Conservation (phyloP, 2,797 vertebrate genomes). For the Pseudochromis fuscus region DNA sequence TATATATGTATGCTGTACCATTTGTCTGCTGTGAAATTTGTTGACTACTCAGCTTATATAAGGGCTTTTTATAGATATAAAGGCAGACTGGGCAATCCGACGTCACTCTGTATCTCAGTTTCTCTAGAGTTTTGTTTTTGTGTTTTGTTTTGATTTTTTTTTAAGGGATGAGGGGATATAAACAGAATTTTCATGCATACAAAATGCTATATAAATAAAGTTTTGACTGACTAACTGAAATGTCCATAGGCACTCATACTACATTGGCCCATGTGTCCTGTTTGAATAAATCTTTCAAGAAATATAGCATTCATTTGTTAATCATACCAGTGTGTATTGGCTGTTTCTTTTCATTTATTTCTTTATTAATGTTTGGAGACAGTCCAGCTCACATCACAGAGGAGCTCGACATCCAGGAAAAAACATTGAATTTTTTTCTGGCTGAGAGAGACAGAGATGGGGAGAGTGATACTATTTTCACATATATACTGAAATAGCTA, state of each 20-base stretch:
- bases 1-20: constrained; percentile 84
- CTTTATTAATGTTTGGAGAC: not conserved
- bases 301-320: constrained; percentile 49
- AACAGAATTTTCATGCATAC: constrained; percentile 77
- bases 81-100: constrained; percentile 78
- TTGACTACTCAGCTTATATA: constrained; percentile 85
- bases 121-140: constrained; percentile 65
- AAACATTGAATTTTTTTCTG: too few species aligned
- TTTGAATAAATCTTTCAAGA: constrained; percentile 81
- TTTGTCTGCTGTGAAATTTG: constrained; percentile 83
- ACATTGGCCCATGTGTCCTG: constrained; percentile 71
- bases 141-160: constrained; percentile 52
- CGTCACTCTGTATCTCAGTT: constrained; percentile 73
- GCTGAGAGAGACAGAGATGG: too few species aligned
- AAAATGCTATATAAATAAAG: constrained; percentile 75
- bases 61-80: constrained; percentile 86
- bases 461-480: too few species aligned
- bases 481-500: too few species aligned
- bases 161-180: constrained; percentile 67
- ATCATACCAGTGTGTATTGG: constrained; percentile 17
- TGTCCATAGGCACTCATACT: constrained; percentile 73
- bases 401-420: too few species aligned
- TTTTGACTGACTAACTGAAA: constrained; percentile 74
- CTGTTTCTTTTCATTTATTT: constrained; percentile 30
- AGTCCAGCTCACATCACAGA: too few species aligned